These are phyloP conservation scores for Linurgus olivaceus DNA, from an alignment of 2,797 vertebrate genomes.

Conservation along the genomic window DNA sequence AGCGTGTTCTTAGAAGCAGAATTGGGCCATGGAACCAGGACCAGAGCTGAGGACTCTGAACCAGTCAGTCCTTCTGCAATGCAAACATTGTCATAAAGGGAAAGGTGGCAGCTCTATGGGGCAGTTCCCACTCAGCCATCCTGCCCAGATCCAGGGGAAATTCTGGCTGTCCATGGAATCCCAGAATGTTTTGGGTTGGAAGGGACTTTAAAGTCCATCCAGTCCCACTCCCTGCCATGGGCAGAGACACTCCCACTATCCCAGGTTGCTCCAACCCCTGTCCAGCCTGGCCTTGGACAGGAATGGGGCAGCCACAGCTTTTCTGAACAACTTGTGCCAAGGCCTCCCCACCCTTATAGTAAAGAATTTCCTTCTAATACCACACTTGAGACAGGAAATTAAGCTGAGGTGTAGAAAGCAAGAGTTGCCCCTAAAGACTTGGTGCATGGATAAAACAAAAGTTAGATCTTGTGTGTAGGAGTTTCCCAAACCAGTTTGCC, in stretches of 20 bases:
- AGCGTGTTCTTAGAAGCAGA: not conserved
- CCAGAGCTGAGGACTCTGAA: not conserved
- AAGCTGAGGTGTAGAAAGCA: not conserved
- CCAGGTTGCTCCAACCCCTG: not conserved
- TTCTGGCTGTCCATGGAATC: not conserved
- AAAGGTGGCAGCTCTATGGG: not conserved
- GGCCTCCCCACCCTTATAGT: accelerated
- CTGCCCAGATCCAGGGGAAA: not conserved
- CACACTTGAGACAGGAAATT: not conserved
- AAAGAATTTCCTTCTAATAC: not conserved
- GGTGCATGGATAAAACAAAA: accelerated
- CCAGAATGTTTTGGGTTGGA: not conserved
- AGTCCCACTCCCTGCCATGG: not conserved
- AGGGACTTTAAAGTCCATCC: not conserved
- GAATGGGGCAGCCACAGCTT: not conserved
- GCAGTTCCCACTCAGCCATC: not conserved
- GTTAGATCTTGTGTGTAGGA: not conserved
- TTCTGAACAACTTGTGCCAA: not conserved
- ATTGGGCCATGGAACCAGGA: accelerated
- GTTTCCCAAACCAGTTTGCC: not conserved
- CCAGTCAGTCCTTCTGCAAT: not conserved
- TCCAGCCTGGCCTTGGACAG: not conserved
- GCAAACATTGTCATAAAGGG: not conserved
- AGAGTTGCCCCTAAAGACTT: not conserved
- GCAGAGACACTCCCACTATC: not conserved